Conservation (phyloP, 1,140 invertebrate genomes). For the Scaptomyza montana region DNA sequence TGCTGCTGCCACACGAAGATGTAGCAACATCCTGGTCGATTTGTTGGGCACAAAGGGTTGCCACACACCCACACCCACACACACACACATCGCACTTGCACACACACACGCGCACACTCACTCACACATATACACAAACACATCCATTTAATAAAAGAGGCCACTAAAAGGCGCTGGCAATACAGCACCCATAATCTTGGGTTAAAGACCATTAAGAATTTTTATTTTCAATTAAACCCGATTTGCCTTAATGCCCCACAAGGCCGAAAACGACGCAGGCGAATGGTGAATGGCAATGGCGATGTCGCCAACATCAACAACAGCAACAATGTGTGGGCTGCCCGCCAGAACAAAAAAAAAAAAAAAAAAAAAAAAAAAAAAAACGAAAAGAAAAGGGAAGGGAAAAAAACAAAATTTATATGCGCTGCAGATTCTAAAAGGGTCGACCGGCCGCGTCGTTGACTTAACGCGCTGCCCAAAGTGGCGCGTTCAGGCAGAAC, state of each 20-base stretch:
- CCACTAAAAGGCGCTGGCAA: slow-evolving; percentile 77
- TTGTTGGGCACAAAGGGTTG: slow-evolving; percentile 61
- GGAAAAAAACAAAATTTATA: slow-evolving; percentile 62
- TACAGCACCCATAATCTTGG: slow-evolving; percentile 80
- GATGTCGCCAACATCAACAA: slow-evolving; percentile 66
- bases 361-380: too few species aligned
- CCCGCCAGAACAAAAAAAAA: slow-evolving; percentile 16
- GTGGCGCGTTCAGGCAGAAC: slow-evolving; percentile 44
- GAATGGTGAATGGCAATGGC: slow-evolving; percentile 35
- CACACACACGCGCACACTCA: slow-evolving; percentile 16
- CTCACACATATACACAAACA: slow-evolving; percentile 29
- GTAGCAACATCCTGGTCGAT: slow-evolving; percentile 35
- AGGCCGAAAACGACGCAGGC: slow-evolving; percentile 73
- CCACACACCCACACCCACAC: slow-evolving; percentile 21
- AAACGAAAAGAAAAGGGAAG: too few species aligned
- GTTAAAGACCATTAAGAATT: slow-evolving; percentile 83
- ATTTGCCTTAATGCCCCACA: slow-evolving; percentile 83
- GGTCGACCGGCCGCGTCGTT: slow-evolving; percentile 64
- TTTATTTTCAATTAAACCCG: slow-evolving; percentile 83
- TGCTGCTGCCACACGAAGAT: slow-evolving; percentile 30
- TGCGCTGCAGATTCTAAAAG: slow-evolving; percentile 79
- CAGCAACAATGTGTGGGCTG: slow-evolving; percentile 53
- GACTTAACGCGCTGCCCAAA: slow-evolving; percentile 68
- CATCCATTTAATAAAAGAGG: slow-evolving; percentile 74
- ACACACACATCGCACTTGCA: slow-evolving; percentile 9